phyloP scores from a whole-genome alignment of 2,888 invertebrate genomes.

The Tachystola acroxantha region DNA sequence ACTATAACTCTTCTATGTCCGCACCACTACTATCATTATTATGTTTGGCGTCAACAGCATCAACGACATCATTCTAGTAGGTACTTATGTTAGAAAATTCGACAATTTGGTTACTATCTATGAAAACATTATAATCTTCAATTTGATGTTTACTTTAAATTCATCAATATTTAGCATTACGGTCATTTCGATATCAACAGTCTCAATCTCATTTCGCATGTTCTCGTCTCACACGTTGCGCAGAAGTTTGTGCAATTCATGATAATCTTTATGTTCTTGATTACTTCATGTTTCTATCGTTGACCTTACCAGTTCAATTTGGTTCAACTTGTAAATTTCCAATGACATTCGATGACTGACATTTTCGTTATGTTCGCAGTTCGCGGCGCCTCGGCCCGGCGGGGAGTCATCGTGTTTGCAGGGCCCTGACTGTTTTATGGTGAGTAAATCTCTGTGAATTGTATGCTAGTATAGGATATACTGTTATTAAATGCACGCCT shows the following conservation, averaged over 20 bases:
- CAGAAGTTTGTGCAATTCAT: too few relatives aligned
- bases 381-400: constrained; percentile 79
- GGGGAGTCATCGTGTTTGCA: constrained; percentile 83
- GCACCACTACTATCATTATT: not conserved
- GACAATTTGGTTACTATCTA: too few relatives aligned
- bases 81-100: too few relatives aligned
- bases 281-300: not conserved
- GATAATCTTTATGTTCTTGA: too few relatives aligned
- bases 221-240: too few relatives aligned
- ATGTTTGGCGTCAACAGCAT: too few relatives aligned
- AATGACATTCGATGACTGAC: constrained; percentile 29
- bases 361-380: constrained; percentile 72
- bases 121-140: too few relatives aligned
- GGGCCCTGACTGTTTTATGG: constrained; percentile 85
- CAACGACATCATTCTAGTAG: too few relatives aligned
- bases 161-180: too few relatives aligned
- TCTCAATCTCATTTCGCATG: too few relatives aligned
- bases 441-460: constrained; percentile 54
- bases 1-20: not conserved
- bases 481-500: not conserved
- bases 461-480: not conserved
- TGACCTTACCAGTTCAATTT: constrained; percentile 10
- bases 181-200: too few relatives aligned
- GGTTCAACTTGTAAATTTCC: constrained; percentile 7
- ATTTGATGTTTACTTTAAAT: too few relatives aligned